These are phyloP conservation scores for Neolamprologus sp. DNA, from an alignment of 2,113 vertebrate genomes.

Conservation along the genomic window DNA sequence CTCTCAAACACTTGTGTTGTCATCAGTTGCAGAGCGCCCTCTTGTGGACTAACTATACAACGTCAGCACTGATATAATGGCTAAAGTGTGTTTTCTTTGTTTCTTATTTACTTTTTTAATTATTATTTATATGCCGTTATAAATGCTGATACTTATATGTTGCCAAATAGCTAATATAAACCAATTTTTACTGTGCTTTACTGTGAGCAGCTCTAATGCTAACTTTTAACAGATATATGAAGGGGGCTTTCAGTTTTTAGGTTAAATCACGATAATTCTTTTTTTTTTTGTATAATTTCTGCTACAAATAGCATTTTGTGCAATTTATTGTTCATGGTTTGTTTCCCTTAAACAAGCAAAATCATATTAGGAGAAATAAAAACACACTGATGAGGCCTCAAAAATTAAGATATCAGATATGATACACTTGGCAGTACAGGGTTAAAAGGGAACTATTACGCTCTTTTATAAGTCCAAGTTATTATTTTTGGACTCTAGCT, in stretches of 20 bases:
- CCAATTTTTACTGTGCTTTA: background rate
- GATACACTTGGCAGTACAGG: background rate
- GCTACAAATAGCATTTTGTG: background rate
- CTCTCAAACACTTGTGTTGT: background rate
- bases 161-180: background rate
- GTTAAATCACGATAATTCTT: accelerated
- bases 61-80: background rate
- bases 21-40: background rate
- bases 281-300: background rate
- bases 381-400: background rate
- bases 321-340: background rate
- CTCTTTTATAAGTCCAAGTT: background rate
- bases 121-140: background rate
- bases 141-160: background rate
- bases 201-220: background rate
- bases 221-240: background rate
- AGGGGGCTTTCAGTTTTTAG: background rate
- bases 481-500: background rate
- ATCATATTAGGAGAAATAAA: background rate
- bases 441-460: background rate
- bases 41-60: background rate
- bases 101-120: accelerated
- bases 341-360: background rate
- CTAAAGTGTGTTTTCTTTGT: background rate
- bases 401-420: background rate